Evolutionary conservation across 2,888 invertebrate species (phyloP), one percentile per base, ranked within the genome.

Genomic region (Laspeyria flexula): DNA sequence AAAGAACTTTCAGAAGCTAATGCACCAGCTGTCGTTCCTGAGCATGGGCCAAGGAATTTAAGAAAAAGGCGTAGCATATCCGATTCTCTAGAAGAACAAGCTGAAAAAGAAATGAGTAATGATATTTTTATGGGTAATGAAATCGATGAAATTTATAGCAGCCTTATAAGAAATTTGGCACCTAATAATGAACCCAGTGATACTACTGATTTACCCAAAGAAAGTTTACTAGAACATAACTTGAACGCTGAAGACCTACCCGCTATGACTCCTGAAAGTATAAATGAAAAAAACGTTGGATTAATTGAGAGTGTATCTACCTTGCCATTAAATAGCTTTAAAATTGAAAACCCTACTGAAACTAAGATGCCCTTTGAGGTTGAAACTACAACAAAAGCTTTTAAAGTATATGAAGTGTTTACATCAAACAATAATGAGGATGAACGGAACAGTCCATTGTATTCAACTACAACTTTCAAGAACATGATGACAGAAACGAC

Each of bases 21-120:
- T 1, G 94, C 94, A 1, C 93, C 94, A 0, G 94, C 93, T 3
- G 91, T 93, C 3, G 94, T 95, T 3, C 95, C 95, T 0, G 95
- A 95, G 80, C 95, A 95, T 76, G 95, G 95, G 0, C 95, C 95
- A 0, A 85, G 95, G 68, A 92, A 90, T 49, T 60, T 93, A 11
- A 83, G 86, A 43, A 83, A 75, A 48, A 82, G 60, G 59, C 82
- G 90, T 31, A 85, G 84, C 52, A 81, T 91, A 39, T 79, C 83
- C 9, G 83, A 79, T 7, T 85, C 86, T 10, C 73, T 93, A 25
- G 92, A 92, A 75, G 90, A 92, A 55, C 74, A 92, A 21, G 83
- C 78, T 43, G 83, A 85, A 12, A 86, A 85, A 55, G 85, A 88
- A 39, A 46, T 46, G 10, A 87, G 85, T 43, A 92, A 90, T 54